These are phyloP conservation scores for Caenorhabditis sp. DNA, from an alignment of 2,888 invertebrate genomes.

Conservation along the genomic window DNA sequence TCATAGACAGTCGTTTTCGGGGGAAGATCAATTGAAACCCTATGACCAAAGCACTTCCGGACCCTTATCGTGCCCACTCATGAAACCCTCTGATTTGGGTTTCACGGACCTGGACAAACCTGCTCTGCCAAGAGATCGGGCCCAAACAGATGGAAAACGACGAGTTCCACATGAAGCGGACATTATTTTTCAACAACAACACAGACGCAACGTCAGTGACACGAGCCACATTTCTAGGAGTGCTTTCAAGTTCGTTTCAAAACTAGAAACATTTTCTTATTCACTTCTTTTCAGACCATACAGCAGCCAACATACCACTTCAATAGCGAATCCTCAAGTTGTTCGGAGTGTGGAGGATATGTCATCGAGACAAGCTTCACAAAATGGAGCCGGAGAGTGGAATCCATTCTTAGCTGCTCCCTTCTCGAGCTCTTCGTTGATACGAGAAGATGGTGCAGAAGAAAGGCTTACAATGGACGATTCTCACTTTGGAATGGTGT, in stretches of 20 bases:
- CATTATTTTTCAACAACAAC: constrained; percentile 51
- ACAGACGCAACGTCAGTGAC: constrained; percentile 70
- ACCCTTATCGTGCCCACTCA: constrained; percentile 64
- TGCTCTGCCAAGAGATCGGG: constrained; percentile 27
- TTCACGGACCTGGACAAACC: constrained; percentile 68
- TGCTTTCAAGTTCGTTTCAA: constrained; percentile 71
- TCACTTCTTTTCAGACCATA: constrained; percentile 65
- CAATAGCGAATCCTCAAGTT: constrained; percentile 30
- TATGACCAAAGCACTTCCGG: constrained; percentile 11
- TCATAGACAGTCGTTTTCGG: constrained; percentile 56
- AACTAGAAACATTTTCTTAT: not conserved
- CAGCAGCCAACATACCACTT: constrained; percentile 63
- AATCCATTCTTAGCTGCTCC: constrained; percentile 79
- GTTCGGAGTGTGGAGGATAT: constrained; percentile 60
- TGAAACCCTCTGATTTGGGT: constrained; percentile 67
- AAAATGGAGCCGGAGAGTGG: constrained; percentile 55
- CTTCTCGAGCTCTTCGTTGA: constrained; percentile 32
- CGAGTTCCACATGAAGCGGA: constrained; percentile 23
- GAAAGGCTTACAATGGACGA: constrained; percentile 49
- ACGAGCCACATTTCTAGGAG: constrained; percentile 68
- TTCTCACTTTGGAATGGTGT: constrained; percentile 56
- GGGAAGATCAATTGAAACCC: constrained; percentile 26
- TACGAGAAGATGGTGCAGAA: constrained; percentile 9
- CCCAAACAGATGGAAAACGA: constrained; percentile 50
- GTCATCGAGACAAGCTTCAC: constrained; percentile 18